Base-by-base conservation (phyloP, 2,888 invertebrate species). In the Volucella zonaria region DNA sequence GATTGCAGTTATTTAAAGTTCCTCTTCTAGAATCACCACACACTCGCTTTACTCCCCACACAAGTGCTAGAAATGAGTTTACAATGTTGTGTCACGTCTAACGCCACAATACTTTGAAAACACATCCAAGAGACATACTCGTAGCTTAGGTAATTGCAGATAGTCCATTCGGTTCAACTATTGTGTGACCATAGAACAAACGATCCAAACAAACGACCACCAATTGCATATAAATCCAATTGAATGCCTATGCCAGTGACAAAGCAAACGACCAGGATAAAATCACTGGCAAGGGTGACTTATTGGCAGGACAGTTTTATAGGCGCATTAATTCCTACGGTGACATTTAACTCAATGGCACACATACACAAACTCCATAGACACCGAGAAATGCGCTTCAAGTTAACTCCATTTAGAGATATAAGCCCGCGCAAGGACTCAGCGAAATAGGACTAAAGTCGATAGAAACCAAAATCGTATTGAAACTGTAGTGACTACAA, bases 251-350 rank as follows among this genome's bases (percentile, higher is more conserved):
- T 42, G 31, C 62, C 4, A 15, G 38, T 40, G 18, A 18, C 23
- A 11, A n/a, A 62, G 11, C 18, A 4, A 64, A 51, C 71, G 38
- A 18, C 31, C 42, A 49, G 70, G 11, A 59, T 61, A 59, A 51
- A 71, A 64, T 71, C 47, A 58, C 62, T 80, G 68, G 56, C 64
- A 31, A 49, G 38, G 59, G 80, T 75, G 49, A 81, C 59, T 76
- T 81, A 76, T 82, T 82, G 77, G 78, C 82, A 68, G 82, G 82
- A 82, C 78, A 78, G 42, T 73, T 77, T 77, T 67, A 73, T 78
- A 64, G 82, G 77, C 78, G 51, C 78, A 82, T 78, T 82, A 78
- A 82, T 82, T 82, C 73, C 43, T 61, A 23, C 73, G 73, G 82
- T 67, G 82, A 82, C 78, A 62, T 73, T 82, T 82, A 67, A 49